phyloP scores from a whole-genome alignment of 2,113 vertebrate species.

The Thamnophis sirtalis region DNA sequence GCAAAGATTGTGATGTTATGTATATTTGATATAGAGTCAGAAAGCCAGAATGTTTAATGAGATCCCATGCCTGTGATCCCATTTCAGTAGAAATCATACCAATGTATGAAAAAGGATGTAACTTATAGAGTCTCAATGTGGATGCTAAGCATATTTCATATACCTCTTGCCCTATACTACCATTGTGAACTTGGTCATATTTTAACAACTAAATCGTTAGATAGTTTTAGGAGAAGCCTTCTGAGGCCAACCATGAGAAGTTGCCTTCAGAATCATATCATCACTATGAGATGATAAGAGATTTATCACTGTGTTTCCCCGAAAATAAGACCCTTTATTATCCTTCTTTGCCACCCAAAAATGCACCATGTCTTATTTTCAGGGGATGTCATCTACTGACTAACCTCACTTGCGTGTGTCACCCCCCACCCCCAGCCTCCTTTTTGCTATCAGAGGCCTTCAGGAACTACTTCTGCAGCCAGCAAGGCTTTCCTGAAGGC shows the following conservation, averaged over 20 bases:
- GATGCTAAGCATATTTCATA: not conserved
- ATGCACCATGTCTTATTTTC: too few relatives aligned
- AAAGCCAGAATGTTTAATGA: not conserved
- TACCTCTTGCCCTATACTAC: not conserved
- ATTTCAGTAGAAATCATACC: not conserved
- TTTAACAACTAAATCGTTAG: not conserved
- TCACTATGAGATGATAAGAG: not conserved
- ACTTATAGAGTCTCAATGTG: not conserved
- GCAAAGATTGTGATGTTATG: not conserved
- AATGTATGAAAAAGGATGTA: not conserved
- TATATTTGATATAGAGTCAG: not conserved
- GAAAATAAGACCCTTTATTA: too few relatives aligned
- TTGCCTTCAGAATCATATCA: not conserved
- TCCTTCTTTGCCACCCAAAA: too few relatives aligned
- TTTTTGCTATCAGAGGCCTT: too few relatives aligned
- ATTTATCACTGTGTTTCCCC: not conserved
- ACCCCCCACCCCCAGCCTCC: too few relatives aligned
- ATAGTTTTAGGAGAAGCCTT: not conserved
- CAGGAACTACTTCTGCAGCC: too few relatives aligned
- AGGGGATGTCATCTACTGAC: too few relatives aligned
- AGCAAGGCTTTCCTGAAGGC: too few relatives aligned
- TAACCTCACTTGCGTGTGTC: too few relatives aligned
- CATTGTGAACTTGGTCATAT: not conserved
- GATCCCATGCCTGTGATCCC: not conserved
- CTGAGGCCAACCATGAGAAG: not conserved